Percentiles rank a stretch among this genome's conserved stretches.
phyloP scores from a whole-genome alignment of 2,113 vertebrate species.

The Isichthys henryi region DNA sequence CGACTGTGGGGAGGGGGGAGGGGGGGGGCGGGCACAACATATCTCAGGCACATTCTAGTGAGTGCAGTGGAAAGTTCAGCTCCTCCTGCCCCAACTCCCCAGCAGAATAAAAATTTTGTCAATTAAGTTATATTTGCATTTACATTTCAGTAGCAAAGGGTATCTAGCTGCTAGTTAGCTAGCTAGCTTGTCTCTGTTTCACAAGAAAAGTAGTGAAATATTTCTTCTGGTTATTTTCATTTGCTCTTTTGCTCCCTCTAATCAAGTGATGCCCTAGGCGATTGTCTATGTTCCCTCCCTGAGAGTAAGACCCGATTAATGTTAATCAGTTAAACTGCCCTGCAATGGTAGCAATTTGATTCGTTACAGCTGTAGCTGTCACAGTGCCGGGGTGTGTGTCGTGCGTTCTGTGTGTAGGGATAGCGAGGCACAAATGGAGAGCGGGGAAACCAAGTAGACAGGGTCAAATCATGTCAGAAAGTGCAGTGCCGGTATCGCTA shows the following conservation, averaged over 20 bases:
- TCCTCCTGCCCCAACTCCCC: not conserved
- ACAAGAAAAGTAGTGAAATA: not conserved
- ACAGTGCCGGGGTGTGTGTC: not conserved
- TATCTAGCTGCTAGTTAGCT: too few relatives aligned
- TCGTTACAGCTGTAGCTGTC: not conserved
- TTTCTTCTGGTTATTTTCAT: not conserved
- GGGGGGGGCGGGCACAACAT: too few relatives aligned
- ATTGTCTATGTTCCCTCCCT: not conserved
- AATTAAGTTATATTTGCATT: not conserved
- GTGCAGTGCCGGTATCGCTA: too few relatives aligned
- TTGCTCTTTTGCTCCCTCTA: not conserved
- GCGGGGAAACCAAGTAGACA: not conserved
- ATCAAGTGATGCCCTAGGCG: not conserved
- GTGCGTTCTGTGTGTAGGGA: not conserved
- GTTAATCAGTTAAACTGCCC: not conserved
- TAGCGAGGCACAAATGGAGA: not conserved
- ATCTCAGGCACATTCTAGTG: too few relatives aligned
- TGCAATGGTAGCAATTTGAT: not conserved
- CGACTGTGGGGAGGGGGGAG: constrained; percentile 44
- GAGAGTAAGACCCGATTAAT: not conserved
- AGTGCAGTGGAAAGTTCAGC: too few relatives aligned
- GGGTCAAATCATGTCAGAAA: too few relatives aligned
- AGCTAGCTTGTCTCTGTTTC: too few relatives aligned
- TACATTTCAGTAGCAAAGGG: not conserved
- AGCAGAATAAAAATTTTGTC: not conserved